These are phyloP conservation scores for Operophtera brumata DNA, from an alignment of 2,888 invertebrate genomes.

Conservation along the genomic window DNA sequence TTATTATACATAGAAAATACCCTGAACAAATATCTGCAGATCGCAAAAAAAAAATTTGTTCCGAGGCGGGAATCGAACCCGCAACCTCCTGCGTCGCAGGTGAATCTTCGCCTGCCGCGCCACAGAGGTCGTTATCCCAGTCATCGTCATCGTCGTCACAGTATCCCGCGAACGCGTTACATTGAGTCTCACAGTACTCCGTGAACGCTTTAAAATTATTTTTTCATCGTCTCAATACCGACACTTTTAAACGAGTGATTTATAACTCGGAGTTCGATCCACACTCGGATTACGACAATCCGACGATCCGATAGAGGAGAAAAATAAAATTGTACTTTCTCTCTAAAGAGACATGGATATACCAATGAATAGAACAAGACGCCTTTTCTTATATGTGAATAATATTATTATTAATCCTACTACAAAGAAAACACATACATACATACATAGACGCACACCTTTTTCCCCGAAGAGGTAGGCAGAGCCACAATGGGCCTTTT, in stretches of 20 bases:
- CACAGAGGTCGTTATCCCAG: background rate
- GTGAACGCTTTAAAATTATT: conserved; percentile 2
- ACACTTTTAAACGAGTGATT: conserved; percentile 20
- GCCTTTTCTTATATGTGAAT: background rate
- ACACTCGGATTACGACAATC: conserved; percentile 16
- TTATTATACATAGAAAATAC: too few species aligned
- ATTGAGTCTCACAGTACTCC: background rate
- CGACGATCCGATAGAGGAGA: conserved; percentile 4
- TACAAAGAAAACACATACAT: too few species aligned
- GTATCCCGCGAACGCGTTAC: background rate
- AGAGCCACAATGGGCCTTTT: too few species aligned
- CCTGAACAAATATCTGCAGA: too few species aligned
- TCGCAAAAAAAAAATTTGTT: too few species aligned
- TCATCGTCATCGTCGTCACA: too few species aligned
- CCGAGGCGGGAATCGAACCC: too few species aligned
- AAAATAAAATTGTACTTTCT: conserved; percentile 19
- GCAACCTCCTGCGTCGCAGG: too few species aligned
- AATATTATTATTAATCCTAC: too few species aligned
- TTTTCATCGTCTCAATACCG: conserved; percentile 15
- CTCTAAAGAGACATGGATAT: background rate
- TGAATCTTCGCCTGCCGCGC: too few species aligned
- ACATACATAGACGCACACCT: too few species aligned
- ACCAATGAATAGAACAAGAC: background rate
- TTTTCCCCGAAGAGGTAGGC: too few species aligned
- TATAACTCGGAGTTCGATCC: conserved; percentile 15